These are phyloP conservation scores for Laticauda laticaudata DNA, from an alignment of 2,113 vertebrate genomes.

Conservation along the genomic window DNA sequence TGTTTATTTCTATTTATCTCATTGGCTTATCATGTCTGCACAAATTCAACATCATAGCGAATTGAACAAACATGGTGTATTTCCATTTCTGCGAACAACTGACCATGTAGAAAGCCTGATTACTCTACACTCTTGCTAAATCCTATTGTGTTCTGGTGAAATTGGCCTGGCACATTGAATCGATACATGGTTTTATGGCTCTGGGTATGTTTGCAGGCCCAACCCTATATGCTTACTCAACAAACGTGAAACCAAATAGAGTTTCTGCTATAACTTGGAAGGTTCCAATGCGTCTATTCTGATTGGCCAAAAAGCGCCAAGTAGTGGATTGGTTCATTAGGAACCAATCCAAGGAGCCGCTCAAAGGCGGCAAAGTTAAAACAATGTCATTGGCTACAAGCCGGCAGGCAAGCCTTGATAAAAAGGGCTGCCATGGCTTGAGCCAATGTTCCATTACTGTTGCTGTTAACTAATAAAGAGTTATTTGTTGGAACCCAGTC, in stretches of 20 bases:
- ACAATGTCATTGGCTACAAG: too few relatives aligned
- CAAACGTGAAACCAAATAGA: background rate
- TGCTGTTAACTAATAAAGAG: too few relatives aligned
- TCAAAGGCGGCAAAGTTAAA: too few relatives aligned
- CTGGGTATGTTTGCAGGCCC: background rate
- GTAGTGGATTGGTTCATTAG: too few relatives aligned
- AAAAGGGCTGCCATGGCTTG: too few relatives aligned
- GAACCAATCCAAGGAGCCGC: too few relatives aligned
- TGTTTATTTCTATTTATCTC: background rate
- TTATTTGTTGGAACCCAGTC: too few relatives aligned
- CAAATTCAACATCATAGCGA: background rate
- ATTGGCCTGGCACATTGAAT: background rate
- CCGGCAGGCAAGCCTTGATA: too few relatives aligned
- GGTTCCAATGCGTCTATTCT: too few relatives aligned
- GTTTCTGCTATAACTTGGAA: too few relatives aligned
- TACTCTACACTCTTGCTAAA: background rate
- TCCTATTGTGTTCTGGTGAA: background rate
- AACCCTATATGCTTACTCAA: background rate
- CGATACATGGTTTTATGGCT: background rate
- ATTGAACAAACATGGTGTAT: background rate
- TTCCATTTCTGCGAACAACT: background rate
- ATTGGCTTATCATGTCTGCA: background rate
- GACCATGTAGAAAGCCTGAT: background rate
- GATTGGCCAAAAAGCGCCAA: too few relatives aligned
- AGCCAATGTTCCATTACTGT: too few relatives aligned